These are phyloP conservation scores for Datnioides undecimradiatus DNA, from an alignment of 2,113 vertebrate genomes.

Conservation along the genomic window DNA sequence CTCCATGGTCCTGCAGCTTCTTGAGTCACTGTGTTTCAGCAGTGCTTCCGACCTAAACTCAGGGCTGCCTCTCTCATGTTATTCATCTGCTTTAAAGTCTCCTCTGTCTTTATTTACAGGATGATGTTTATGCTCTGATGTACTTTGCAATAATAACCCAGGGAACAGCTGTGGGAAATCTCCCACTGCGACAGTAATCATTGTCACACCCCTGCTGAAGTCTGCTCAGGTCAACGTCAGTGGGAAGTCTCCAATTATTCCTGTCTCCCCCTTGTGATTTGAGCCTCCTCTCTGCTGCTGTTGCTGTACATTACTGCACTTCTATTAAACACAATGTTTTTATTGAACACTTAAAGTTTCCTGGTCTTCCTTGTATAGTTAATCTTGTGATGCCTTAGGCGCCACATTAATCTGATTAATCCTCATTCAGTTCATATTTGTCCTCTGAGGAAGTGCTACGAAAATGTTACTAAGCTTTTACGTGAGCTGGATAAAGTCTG, in stretches of 20 bases:
- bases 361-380: not conserved
- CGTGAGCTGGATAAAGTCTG: not conserved
- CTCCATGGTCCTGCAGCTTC: slow-evolving; percentile 33
- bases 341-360: slow-evolving; percentile 2
- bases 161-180: slow-evolving; percentile 39
- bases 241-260: slow-evolving; percentile 21
- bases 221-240: slow-evolving; percentile 61
- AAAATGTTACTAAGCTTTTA: not conserved
- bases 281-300: slow-evolving; percentile 17
- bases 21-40: slow-evolving; percentile 36
- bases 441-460: not conserved
- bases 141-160: slow-evolving; percentile 39
- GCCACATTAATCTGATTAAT: not conserved
- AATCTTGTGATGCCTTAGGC: not conserved
- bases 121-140: slow-evolving; percentile 22
- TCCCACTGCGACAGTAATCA: slow-evolving; percentile 5
- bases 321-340: slow-evolving; percentile 73
- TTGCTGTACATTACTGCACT: slow-evolving; percentile 55
- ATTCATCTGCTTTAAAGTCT: not conserved
- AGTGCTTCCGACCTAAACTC: slow-evolving; percentile 59
- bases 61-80: slow-evolving; percentile 49
- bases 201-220: slow-evolving; percentile 10
- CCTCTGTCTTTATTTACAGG: not conserved
- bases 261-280: slow-evolving; percentile 11
- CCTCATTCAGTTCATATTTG: not conserved